phyloP scores from a whole-genome alignment of 2,113 vertebrate species.

The Cervus canadensis region DNA sequence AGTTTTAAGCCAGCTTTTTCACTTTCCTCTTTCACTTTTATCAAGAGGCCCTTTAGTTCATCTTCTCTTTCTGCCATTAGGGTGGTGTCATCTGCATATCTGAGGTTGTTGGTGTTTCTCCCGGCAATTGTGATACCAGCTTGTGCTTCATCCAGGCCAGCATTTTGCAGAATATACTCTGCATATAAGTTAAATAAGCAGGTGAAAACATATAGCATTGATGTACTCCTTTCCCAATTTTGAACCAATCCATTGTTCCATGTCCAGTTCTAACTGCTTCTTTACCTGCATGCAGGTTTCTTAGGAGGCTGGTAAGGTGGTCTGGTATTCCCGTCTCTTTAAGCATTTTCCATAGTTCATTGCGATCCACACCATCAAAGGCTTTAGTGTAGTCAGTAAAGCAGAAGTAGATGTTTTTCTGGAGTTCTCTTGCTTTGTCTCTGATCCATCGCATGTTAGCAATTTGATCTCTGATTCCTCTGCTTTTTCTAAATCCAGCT shows the following conservation, averaged over 20 bases:
- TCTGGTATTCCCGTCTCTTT: neutral
- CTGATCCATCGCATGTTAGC: neutral
- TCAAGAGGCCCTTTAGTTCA: neutral
- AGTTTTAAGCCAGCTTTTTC: neutral
- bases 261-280: neutral
- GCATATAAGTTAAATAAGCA: neutral
- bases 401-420: neutral
- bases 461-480: neutral
- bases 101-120: neutral
- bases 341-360: neutral
- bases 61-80: fast-evolving
- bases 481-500: neutral
- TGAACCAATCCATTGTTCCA: neutral
- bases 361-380: fast-evolving
- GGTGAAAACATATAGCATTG: neutral
- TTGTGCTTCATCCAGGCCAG: neutral
- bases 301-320: neutral
- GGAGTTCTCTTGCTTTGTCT: neutral
- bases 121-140: neutral
- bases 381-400: neutral
- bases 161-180: neutral
- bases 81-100: neutral
- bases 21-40: neutral
- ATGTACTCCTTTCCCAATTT: neutral
- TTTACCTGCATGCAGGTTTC: neutral